Conservation (phyloP, 1,140 invertebrate species). For the Drosophila saltans region DNA sequence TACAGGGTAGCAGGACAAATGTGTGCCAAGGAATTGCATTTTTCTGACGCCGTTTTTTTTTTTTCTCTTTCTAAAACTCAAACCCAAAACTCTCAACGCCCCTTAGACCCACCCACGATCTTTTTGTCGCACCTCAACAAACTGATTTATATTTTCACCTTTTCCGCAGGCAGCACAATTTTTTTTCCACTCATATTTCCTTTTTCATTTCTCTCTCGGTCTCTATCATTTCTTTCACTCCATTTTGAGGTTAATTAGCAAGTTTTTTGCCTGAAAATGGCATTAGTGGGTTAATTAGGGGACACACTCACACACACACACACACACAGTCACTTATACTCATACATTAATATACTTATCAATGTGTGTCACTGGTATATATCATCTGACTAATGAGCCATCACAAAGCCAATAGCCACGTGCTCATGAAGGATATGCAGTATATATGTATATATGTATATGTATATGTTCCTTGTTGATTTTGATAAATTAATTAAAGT, state of each 20-base stretch:
- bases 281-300: slow-evolving; percentile 77
- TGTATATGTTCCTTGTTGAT: background rate
- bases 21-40: slow-evolving; percentile 72
- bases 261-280: slow-evolving; percentile 60
- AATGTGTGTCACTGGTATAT: slow-evolving; percentile 55
- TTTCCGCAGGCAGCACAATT: slow-evolving; percentile 65
- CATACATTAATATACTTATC: slow-evolving; percentile 41
- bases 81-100: background rate
- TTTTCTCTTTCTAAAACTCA: background rate
- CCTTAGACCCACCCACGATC: background rate
- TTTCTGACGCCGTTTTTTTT: slow-evolving; percentile 7
- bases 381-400: slow-evolving; percentile 56
- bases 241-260: slow-evolving; percentile 75
- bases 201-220: background rate
- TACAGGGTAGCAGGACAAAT: slow-evolving; percentile 37
- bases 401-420: slow-evolving; percentile 1
- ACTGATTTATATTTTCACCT: slow-evolving; percentile 79
- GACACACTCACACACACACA: slow-evolving; percentile 37
- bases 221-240: slow-evolving; percentile 27
- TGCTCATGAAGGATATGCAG: slow-evolving; percentile 23
- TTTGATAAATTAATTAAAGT: slow-evolving; percentile 11
- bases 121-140: slow-evolving; percentile 2
- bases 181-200: slow-evolving; percentile 46
- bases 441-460: background rate
- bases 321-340: slow-evolving; percentile 20